These are phyloP conservation scores for Hydropsyche tenuis DNA, from an alignment of 1,140 invertebrate genomes.

Conservation along the genomic window DNA sequence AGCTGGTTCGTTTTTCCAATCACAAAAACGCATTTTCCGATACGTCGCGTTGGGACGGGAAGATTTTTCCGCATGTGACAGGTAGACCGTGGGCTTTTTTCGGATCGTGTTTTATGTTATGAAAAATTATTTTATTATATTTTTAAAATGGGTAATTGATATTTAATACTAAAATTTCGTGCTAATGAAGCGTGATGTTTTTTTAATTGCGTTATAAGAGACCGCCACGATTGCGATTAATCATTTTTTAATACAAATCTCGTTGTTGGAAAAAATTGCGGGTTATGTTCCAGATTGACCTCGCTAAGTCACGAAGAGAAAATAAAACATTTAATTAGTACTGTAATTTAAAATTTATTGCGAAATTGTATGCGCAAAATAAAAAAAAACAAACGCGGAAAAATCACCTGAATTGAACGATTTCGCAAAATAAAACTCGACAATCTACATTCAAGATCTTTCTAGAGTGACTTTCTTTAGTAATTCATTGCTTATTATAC, in stretches of 20 bases:
- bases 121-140: too few relatives aligned
- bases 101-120: too few relatives aligned
- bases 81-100: too few relatives aligned
- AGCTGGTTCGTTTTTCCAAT: slow-evolving; percentile 4
- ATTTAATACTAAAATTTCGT: too few relatives aligned
- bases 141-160: too few relatives aligned
- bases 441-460: too few relatives aligned
- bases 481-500: too few relatives aligned
- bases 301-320: not conserved
- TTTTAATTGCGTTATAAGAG: not conserved
- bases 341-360: slow-evolving; percentile 4
- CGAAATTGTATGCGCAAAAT: not conserved
- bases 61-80: too few relatives aligned
- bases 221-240: slow-evolving; percentile 2
- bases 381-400: not conserved
- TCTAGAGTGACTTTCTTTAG: too few relatives aligned
- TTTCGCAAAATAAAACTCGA: not conserved
- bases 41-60: not conserved
- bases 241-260: not conserved
- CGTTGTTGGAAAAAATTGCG: slow-evolving; percentile 1
- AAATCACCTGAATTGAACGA: not conserved
- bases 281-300: slow-evolving; percentile 5
- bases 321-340: slow-evolving; percentile 3
- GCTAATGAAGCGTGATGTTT: too few relatives aligned
- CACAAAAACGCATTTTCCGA: slow-evolving; percentile 1